Evolutionary conservation across 2,888 invertebrate species (phyloP), one percentile per base, ranked within the genome.

Genomic region (Himalopsyche anomala): DNA sequence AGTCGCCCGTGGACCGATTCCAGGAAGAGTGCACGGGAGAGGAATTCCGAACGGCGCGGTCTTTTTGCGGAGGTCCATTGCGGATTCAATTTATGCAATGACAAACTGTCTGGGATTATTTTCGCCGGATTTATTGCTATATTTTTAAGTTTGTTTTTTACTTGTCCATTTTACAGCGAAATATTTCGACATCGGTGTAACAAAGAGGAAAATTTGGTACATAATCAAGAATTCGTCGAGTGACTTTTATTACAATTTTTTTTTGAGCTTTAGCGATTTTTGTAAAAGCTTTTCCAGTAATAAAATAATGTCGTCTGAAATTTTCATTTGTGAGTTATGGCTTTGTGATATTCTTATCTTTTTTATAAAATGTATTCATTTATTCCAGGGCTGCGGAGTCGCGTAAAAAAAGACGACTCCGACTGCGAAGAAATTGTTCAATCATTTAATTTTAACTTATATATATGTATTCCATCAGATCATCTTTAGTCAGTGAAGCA

Each of bases 51-150:
- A 15, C 82, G 54, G 55, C 62, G 84, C n/a, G 54, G 51, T 2
- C 80, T 85, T 84, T 84, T 86, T 84, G 82, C 79, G 79, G 54
- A n/a, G 81, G 83, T 54, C 85, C 86, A 80, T 83, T 83, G 81
- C 54, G 83, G 82, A 81, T 80, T 86, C 87, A 87, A 87, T 85
- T 87, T 87, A 85, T 88, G 85, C 86, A 86, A 85, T 85, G 83
- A 82, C 86, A 83, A 83, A 80, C 82, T 69, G 83, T 15, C 79
- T 51, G 36, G 79, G 28, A 5, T 51, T 28, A 45, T 74, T 83
- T 83, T 45, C 54, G 79, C 4, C 28, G 19, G 62, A 62, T 62
- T 62, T 62, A 62, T 19, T 62, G 28, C 28, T 15, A 19, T 62
- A 19, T 62, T 19, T 51, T 56, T 62, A 38, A 42, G 80, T 15